A percentile compares a stretch with the other conserved stretches of the same genome.
Conservation (phyloP, 2,113 vertebrate genomes). For the Anas platyrhynchos region DNA sequence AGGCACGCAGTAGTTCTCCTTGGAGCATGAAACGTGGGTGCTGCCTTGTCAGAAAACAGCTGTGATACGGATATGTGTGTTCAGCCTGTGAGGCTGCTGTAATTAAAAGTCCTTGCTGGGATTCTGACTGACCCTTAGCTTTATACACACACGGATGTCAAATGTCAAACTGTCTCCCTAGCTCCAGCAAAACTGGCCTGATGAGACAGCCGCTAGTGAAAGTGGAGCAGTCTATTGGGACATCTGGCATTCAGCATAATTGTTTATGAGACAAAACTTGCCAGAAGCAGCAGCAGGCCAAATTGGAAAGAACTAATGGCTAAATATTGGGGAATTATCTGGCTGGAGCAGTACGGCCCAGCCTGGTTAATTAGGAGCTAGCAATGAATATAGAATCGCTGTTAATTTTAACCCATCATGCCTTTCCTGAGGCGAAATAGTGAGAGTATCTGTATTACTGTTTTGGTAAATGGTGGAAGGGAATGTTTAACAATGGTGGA, state of each 20-base stretch:
- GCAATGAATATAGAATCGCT: background rate
- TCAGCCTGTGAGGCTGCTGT: background rate
- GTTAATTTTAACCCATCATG: conserved; percentile 38
- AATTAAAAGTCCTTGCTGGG: background rate
- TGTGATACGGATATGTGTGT: background rate
- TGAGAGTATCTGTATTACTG: background rate
- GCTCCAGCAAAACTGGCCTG: background rate
- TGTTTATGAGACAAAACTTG: conserved; percentile 49
- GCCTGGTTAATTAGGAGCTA: conserved; percentile 53
- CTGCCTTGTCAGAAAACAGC: background rate
- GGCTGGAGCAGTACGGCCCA: conserved; percentile 10
- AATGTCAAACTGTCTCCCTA: conserved; percentile 26
- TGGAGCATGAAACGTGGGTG: background rate
- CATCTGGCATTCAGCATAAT: conserved; percentile 50
- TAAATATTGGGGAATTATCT: conserved; percentile 60
- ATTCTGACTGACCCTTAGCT: conserved; percentile 11
- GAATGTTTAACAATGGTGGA: background rate
- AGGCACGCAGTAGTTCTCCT: background rate
- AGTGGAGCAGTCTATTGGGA: background rate
- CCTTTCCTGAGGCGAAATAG: background rate
- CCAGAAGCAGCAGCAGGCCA: conserved; percentile 59
- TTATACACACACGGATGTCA: background rate
- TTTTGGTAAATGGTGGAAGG: conserved; percentile 13
- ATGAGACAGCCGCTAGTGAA: background rate
- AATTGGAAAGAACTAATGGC: conserved; percentile 49